A percentile compares a stretch with the other conserved stretches of the same genome.
Evolutionary conservation across 2,113 vertebrate genomes (phyloP).

Genomic region (Macquaria australasica): DNA sequence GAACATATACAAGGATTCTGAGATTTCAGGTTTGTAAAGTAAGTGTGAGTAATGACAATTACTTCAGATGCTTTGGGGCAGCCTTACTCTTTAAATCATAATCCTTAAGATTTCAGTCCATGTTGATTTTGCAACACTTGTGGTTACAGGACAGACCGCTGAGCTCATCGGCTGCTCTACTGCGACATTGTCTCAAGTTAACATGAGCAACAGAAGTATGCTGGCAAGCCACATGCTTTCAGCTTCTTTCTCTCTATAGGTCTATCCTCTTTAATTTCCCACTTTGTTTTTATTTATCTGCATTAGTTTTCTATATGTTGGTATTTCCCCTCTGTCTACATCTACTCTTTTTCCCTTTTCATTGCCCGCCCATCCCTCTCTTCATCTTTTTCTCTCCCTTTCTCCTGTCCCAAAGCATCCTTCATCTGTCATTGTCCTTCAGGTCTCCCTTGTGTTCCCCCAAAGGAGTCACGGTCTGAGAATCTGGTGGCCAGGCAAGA

Average conservation of each 20-base stretch:
- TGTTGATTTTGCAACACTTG: no score
- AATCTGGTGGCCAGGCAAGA: conserved; percentile 12
- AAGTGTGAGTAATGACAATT: neutral
- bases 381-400: neutral
- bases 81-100: neutral
- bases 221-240: conserved; percentile 53
- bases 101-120: neutral
- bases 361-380: neutral
- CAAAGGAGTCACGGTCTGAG: conserved; percentile 23
- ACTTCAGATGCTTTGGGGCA: neutral
- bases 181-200: conserved; percentile 58
- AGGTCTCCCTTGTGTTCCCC: conserved; percentile 31
- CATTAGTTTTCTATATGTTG: neutral
- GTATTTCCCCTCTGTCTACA: neutral
- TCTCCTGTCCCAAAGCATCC: conserved; percentile 33
- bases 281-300: neutral
- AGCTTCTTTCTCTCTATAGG: conserved; percentile 3
- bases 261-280: neutral
- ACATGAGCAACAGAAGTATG: conserved; percentile 48
- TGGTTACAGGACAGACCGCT: no score
- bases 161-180: no score
- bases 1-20: neutral
- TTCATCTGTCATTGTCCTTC: conserved; percentile 49
- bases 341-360: neutral
- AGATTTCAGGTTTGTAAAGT: neutral